Percentiles rank a stretch among this genome's conserved stretches.
Conservation (phyloP, 2,888 invertebrate species). For the Apocheima hispidaria region DNA sequence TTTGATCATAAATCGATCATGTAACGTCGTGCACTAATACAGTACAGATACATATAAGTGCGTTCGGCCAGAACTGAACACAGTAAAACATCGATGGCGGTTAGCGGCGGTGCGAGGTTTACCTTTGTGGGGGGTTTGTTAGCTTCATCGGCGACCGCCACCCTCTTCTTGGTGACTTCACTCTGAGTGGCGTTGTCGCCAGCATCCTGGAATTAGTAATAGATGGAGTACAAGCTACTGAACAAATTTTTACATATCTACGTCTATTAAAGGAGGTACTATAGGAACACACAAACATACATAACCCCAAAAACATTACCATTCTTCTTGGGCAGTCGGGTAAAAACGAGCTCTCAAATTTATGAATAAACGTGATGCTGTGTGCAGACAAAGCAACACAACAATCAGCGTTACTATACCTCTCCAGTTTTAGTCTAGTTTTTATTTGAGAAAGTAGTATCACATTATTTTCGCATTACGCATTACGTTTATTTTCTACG, state of each 20-base stretch:
- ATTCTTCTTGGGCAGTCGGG: too few species aligned
- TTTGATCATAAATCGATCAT: constrained; percentile 49
- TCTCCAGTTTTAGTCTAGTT: too few species aligned
- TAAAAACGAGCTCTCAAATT: too few species aligned
- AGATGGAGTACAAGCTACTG: too few species aligned
- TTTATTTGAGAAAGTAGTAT: too few species aligned
- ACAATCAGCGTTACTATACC: too few species aligned
- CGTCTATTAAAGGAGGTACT: background rate
- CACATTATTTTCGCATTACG: too few species aligned
- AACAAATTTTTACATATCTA: background rate
- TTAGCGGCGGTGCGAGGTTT: constrained; percentile 29
- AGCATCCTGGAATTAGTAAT: constrained; percentile 61
- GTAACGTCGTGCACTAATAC: constrained; percentile 40
- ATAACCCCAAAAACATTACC: too few species aligned
- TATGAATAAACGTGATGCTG: too few species aligned
- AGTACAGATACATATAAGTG: constrained; percentile 13
- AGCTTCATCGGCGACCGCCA: constrained; percentile 69
- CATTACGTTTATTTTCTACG: too few species aligned
- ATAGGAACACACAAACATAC: too few species aligned
- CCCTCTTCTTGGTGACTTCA: constrained; percentile 75
- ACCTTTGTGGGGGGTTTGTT: constrained; percentile 73
- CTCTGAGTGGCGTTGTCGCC: constrained; percentile 74
- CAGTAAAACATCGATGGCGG: constrained; percentile 6
- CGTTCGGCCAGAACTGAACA: background rate
- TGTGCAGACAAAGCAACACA: too few species aligned